Evolutionary conservation across 1,140 invertebrate genomes (phyloP).

Genomic region (Homalodisca vitripennis): DNA sequence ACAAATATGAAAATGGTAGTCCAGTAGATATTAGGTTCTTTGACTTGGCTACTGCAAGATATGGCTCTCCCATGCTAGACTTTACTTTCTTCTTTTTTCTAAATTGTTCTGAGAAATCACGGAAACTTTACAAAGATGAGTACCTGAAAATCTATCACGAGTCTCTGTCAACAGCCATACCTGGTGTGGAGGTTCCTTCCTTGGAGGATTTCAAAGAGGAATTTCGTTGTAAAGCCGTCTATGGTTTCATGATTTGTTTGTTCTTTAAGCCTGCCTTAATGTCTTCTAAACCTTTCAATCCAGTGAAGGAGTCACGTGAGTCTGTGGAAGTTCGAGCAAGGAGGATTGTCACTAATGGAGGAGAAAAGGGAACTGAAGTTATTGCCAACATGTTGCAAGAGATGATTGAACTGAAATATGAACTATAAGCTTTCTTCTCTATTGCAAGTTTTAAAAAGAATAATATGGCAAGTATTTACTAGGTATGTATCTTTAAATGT

Average conservation of each 20-base stretch:
- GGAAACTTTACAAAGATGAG: conserved; percentile 39
- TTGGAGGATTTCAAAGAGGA: conserved; percentile 44
- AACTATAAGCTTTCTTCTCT: too few relatives aligned
- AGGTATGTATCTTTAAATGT: too few relatives aligned
- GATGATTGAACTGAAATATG: not conserved
- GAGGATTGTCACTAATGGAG: not conserved
- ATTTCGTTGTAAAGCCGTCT: conserved; percentile 43
- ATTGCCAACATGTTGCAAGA: conserved; percentile 12
- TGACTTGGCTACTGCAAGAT: conserved; percentile 47
- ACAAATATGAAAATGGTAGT: conserved; percentile 44
- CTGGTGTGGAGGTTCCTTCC: conserved; percentile 23
- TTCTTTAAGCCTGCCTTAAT: conserved; percentile 44
- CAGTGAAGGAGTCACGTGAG: not conserved
- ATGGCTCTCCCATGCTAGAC: conserved; percentile 48
- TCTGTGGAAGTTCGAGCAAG: not conserved
- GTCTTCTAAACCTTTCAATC: conserved; percentile 14
- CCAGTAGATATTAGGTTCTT: conserved; percentile 45
- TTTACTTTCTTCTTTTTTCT: conserved; percentile 49
- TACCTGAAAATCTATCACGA: conserved; percentile 47
- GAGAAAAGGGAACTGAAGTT: conserved; percentile 13
- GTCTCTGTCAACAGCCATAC: conserved; percentile 24
- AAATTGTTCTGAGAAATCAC: conserved; percentile 40
- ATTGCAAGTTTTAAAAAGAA: too few relatives aligned
- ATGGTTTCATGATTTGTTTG: conserved; percentile 44
- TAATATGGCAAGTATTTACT: too few relatives aligned